Base-by-base conservation (phyloP, 1,140 invertebrate genomes). In the Megalopta genalis region DNA sequence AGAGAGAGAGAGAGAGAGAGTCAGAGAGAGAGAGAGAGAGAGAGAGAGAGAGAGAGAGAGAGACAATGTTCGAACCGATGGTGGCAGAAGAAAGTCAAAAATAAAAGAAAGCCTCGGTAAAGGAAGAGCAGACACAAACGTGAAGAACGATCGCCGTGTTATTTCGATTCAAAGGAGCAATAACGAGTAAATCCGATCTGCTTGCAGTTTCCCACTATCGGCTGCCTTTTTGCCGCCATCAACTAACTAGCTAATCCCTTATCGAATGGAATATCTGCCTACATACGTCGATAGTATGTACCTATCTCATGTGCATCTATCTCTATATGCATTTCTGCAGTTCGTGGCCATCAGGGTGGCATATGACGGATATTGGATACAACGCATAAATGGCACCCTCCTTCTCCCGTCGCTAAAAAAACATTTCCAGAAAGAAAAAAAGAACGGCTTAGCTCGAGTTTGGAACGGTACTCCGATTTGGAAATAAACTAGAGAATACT, bases 141-240 rank as follows among this genome's bases (percentile, higher is more conserved):
- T 49, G 72, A 59, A 81, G 81, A 77, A 82, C 83, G 79, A 80
- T 80, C 81, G 65, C 68, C 78, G 80, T 75, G 87, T 84, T 84
- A 88, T 90, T 88, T 79, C 77, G 77, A 90, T 90, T 89, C 87
- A 87, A 87, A 89, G 84, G 76, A 89, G 87, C 86, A 90, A 89
- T 90, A 89, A 90, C 80, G 75, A 77, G 59, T 67, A 82, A 90
- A 90, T 89, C 87, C 83, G 86, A 88, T 86, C 82, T 85, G 72
- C 72, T 82, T 79, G 32, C 77, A 68, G 64, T 54, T 75, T 77
- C 82, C 77, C 70, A 71, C 73, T 62, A 49, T 83, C 82, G 76
- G 14, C 18, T 57, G 69, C 68, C 72, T 80, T 83, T 80, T 79
- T 52, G 81, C 77, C 70, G 74, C 74, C 80, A 82, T 84, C 84